Percentiles rank a stretch among this genome's conserved stretches.
phyloP scores from a whole-genome alignment of 2,888 invertebrate genomes.

The Eupithecia inturbata region DNA sequence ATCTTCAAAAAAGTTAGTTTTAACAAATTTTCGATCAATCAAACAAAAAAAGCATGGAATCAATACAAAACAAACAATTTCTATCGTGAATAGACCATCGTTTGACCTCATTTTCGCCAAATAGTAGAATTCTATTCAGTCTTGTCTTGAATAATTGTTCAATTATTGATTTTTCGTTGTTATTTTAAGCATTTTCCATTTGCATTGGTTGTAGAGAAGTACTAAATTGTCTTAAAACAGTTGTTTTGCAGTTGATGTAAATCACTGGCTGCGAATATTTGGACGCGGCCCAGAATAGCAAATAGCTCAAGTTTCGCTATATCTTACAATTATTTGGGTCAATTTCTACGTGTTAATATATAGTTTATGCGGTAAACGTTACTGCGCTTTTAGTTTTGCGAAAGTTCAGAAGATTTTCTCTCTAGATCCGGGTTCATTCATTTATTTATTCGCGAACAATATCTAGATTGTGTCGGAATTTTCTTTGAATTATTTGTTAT shows the following conservation, averaged over 20 bases:
- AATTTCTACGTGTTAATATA: conserved; percentile 55
- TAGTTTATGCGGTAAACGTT: conserved; percentile 53
- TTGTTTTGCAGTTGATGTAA: conserved; percentile 60
- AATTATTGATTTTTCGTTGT: background rate
- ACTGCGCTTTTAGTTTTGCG: conserved; percentile 24
- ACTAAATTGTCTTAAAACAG: conserved; percentile 55
- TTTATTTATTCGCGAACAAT: too few relatives aligned
- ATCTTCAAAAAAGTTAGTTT: too few relatives aligned
- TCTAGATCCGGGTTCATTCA: too few relatives aligned
- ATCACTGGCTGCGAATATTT: conserved; percentile 59
- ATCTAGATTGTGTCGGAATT: too few relatives aligned
- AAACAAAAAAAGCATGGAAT: background rate
- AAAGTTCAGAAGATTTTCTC: background rate
- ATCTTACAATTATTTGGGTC: conserved; percentile 66
- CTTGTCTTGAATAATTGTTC: background rate
- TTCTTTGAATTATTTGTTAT: too few relatives aligned
- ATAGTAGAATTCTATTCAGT: background rate
- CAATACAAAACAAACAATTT: background rate
- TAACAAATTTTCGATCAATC: background rate
- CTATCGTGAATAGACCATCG: background rate
- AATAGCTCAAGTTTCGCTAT: conserved; percentile 60
- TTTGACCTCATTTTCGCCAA: background rate
- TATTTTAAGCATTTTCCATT: conserved; percentile 33
- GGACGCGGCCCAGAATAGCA: conserved; percentile 64
- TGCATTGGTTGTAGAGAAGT: conserved; percentile 39